Evolutionary conservation across 2,888 invertebrate genomes (phyloP).

Genomic region (Netelia fuscicornis): DNA sequence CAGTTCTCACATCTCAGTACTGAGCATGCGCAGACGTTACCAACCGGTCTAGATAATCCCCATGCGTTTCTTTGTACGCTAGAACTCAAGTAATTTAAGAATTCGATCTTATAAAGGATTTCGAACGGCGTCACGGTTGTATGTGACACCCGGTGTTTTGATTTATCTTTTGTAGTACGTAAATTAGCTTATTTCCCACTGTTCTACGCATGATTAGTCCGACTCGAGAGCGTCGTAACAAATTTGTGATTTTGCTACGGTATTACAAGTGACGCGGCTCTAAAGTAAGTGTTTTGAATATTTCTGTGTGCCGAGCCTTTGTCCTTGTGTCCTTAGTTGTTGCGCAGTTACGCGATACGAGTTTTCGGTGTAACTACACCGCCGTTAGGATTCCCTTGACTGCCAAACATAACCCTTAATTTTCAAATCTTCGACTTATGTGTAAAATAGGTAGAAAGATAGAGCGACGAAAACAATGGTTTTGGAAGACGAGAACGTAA

Average conservation of each 20-base stretch:
- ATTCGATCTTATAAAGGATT: neutral
- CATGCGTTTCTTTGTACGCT: neutral
- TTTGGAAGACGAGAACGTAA: constrained; percentile 1
- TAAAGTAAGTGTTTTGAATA: neutral
- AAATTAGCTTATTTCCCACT: neutral
- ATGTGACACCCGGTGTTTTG: neutral
- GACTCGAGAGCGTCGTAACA: neutral
- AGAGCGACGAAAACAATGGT: constrained; percentile 32
- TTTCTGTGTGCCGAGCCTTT: neutral
- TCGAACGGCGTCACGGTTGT: neutral
- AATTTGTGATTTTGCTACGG: neutral
- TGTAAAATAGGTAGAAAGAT: neutral
- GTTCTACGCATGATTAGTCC: neutral
- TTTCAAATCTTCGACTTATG: neutral
- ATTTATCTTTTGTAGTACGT: neutral
- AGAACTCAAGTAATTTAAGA: neutral
- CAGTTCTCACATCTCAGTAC: neutral
- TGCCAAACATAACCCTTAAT: neutral
- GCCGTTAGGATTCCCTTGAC: neutral
- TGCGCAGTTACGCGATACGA: neutral
- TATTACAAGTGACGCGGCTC: neutral
- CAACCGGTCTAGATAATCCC: neutral
- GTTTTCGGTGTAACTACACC: neutral
- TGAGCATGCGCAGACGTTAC: neutral
- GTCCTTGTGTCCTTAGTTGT: neutral